Evolutionary conservation across 2,888 invertebrate species (phyloP).

Genomic region (Tenthredo mesomela): DNA sequence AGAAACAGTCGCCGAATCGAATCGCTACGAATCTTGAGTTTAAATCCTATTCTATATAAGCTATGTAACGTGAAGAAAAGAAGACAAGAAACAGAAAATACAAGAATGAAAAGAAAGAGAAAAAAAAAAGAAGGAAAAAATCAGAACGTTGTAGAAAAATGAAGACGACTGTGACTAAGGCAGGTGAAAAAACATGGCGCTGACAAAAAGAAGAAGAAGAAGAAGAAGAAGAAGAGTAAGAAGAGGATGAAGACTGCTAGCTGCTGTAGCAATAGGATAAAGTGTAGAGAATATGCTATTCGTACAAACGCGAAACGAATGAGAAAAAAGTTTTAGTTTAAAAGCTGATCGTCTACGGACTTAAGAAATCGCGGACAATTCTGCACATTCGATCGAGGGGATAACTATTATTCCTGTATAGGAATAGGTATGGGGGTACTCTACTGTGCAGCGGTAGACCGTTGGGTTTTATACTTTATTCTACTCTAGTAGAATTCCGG

Average conservation of each 20-base stretch:
- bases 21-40: conserved; percentile 9
- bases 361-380: conserved; percentile 10
- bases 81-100: background rate
- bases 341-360: background rate
- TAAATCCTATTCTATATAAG: background rate
- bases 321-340: conserved; percentile 27
- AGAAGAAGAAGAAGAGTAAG: background rate
- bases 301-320: conserved; percentile 32
- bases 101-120: background rate
- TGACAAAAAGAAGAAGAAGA: background rate
- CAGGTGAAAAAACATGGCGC: background rate
- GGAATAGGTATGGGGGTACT: too few species aligned
- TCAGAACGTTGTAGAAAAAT: background rate
- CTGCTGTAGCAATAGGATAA: background rate
- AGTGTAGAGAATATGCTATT: background rate
- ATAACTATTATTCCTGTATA: conserved; percentile 38
- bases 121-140: background rate
- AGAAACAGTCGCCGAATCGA: conserved; percentile 47
- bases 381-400: conserved; percentile 32
- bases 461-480: too few species aligned
- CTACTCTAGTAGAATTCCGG: conserved; percentile 27
- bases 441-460: too few species aligned
- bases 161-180: conserved; percentile 12
- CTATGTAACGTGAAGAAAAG: background rate
- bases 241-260: background rate